Percentiles rank a stretch among this genome's conserved stretches.
These are phyloP conservation scores for Bombus pascuorum DNA, from an alignment of 1,140 invertebrate species.

Conservation along the genomic window DNA sequence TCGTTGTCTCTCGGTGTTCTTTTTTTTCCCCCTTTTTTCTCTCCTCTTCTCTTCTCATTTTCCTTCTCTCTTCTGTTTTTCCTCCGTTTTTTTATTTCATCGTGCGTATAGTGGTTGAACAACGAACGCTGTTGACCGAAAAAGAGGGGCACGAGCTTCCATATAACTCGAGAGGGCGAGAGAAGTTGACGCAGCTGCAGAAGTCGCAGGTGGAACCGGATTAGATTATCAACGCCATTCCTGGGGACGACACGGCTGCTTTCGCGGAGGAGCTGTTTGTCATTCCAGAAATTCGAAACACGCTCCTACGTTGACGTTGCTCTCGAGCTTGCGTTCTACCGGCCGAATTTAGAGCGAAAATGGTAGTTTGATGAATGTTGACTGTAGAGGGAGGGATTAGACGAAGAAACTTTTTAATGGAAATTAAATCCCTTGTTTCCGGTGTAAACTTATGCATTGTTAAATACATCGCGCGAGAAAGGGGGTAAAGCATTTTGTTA, in stretches of 20 bases:
- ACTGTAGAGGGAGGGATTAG: no score
- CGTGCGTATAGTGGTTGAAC: constrained; percentile 33
- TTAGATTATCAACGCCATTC: constrained; percentile 54
- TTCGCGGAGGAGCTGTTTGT: neutral
- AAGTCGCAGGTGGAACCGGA: constrained; percentile 46
- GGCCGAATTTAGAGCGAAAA: neutral
- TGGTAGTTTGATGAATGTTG: neutral
- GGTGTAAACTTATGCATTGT: neutral
- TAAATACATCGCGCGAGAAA: neutral
- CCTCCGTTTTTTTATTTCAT: constrained; percentile 54
- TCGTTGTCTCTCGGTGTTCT: constrained; percentile 62
- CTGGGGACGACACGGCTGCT: neutral
- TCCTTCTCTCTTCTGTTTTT: constrained; percentile 5
- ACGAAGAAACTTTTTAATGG: neutral
- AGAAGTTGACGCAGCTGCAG: constrained; percentile 57
- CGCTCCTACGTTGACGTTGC: neutral
- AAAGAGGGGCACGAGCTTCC: constrained; percentile 35
- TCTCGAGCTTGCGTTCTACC: neutral
- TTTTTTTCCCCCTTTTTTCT: constrained; percentile 53
- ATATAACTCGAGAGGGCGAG: constrained; percentile 1
- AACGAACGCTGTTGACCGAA: constrained; percentile 47
- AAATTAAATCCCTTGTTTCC: neutral
- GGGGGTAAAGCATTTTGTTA: neutral
- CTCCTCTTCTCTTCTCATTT: constrained; percentile 44
- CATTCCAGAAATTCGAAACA: neutral